Evolutionary conservation across 2,888 invertebrate species (phyloP).

Genomic region (Tuberolachnus salignus): DNA sequence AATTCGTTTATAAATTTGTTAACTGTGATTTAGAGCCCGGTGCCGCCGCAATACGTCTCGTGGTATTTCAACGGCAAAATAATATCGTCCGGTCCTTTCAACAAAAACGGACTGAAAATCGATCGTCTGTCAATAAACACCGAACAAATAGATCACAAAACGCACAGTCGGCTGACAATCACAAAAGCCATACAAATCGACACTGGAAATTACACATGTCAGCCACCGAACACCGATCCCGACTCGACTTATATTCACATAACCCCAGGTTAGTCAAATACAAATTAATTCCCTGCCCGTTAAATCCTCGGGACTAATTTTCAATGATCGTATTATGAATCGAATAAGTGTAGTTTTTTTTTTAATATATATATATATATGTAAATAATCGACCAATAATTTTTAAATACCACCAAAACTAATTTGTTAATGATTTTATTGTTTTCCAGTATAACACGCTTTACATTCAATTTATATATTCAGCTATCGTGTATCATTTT

Average conservation of each 20-base stretch:
- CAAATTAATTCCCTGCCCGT: no score
- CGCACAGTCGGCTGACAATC: conserved; percentile 84
- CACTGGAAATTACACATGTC: conserved; percentile 91
- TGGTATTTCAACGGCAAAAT: conserved; percentile 94
- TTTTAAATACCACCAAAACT: no score
- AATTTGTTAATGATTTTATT: no score
- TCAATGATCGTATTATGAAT: no score
- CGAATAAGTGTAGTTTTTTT: no score
- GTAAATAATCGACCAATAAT: no score
- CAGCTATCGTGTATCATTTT: no score
- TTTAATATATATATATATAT: no score
- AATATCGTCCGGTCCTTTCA: conserved; percentile 65
- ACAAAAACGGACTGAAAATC: conserved; percentile 80
- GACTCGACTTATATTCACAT: conserved; percentile 89
- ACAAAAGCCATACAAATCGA: conserved; percentile 81
- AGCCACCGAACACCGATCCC: conserved; percentile 86
- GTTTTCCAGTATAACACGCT: no score
- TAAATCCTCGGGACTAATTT: no score
- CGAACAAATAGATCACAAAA: conserved; percentile 77
- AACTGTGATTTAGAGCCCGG: conserved; percentile 76
- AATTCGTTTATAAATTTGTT: no score
- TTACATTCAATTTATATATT: no score
- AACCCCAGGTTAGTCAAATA: conserved; percentile 73
- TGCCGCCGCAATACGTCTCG: conserved; percentile 91
- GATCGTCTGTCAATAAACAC: conserved; percentile 83